phyloP scores from a whole-genome alignment of 2,888 invertebrate genomes.

The Dynastes tityus region DNA sequence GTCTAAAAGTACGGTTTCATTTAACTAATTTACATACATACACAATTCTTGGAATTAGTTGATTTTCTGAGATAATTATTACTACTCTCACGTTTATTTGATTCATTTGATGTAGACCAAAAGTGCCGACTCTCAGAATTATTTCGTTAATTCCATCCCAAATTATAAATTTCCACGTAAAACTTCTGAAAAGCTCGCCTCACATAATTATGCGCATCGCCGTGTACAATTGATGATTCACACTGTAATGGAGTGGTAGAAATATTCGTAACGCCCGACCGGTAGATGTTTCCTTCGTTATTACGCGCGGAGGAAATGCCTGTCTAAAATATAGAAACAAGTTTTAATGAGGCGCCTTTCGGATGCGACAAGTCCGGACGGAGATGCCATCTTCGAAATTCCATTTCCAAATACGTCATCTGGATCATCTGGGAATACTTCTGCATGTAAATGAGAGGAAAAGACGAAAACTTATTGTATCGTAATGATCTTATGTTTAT shows the following conservation, averaged over 20 bases:
- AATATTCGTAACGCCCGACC: conserved; percentile 6
- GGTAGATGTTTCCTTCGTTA: conserved; percentile 15
- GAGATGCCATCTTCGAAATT: conserved; percentile 15
- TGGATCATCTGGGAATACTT: not conserved
- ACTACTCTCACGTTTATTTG: not conserved
- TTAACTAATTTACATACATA: no score
- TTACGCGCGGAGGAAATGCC: conserved; percentile 31
- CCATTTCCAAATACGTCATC: not conserved
- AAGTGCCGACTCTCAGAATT: not conserved
- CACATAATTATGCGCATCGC: conserved; percentile 1
- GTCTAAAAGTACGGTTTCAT: no score
- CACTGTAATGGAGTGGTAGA: not conserved
- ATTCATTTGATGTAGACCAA: not conserved
- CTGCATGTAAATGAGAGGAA: not conserved
- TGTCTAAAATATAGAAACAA: conserved; percentile 38
- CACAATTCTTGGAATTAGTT: no score
- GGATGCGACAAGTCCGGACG: conserved; percentile 21
- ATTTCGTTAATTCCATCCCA: not conserved
- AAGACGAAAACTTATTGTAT: no score
- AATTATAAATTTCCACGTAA: conserved; percentile 17
- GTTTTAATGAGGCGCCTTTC: conserved; percentile 43
- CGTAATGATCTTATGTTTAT: no score
- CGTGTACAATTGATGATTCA: conserved; percentile 12
- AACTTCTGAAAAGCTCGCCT: not conserved
- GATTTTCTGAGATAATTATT: no score